Base-by-base conservation (phyloP, 37 sponge, comb jelly and placozoan genomes). In the Eunapius fragilis region DNA sequence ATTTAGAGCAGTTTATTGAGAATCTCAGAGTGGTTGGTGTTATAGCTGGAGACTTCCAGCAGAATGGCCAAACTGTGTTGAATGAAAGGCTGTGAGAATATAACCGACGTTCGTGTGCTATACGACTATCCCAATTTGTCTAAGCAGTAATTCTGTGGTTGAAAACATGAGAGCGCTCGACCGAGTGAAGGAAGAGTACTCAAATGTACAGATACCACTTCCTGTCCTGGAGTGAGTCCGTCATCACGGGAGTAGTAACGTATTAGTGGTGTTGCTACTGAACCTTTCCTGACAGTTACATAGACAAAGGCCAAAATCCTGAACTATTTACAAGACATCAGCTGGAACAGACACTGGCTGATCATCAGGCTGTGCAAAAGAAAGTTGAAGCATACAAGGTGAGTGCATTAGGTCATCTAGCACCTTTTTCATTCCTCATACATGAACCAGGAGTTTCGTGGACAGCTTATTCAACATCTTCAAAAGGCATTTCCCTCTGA, bases 1-100 rank as follows among this genome's bases (percentile, higher is more conserved):
- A 87, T 11, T 69, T 93, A 34, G 94, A 93, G 68, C 28, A 32
- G 7, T 90, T 93, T 41, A 90, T 93, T 68, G 94, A 93, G 72
- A 90, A 84, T 14, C 72, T 95, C 6, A 82, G 90, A 26, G 89
- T 81, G n/a, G 88, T 95, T 7, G 95, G 92, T 32, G 95, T 95
- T 30, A 91, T 91, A 49, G 89, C 92, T 25, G 92, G 91, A n/a
- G 92, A 91, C 72, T 91, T 90, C 47, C 92, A 94, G 41, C 83
- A 80, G 41, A 86, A 91, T 69, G 90, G 89, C 37, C 88, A 90
- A 70, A 74, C 78, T 27, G 77, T 86, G 22, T 75, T 91, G 41
- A 91, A 94, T 68, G 95, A 91, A 17, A 88, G 75, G 74, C 69
- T 91, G 92, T 91, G 77, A 81, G 95, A 30, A 14, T 17, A 79